Evolutionary conservation across 2,797 vertebrate genomes (phyloP).

Genomic region (Halcyon smyrnensis): DNA sequence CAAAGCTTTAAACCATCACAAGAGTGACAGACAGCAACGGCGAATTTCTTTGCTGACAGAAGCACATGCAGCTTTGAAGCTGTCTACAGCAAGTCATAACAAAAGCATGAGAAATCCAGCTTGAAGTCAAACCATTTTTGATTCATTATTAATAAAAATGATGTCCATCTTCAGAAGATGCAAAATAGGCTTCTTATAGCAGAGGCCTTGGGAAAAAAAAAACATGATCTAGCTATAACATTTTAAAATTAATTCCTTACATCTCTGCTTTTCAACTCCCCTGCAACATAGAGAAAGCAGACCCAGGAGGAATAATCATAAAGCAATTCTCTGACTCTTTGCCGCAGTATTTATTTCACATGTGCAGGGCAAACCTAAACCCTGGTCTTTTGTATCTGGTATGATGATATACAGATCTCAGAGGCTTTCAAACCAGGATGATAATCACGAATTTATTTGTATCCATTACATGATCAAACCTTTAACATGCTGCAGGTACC

Average conservation of each 20-base stretch:
- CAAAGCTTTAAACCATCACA: not conserved
- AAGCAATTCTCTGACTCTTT: not conserved
- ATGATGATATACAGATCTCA: not conserved
- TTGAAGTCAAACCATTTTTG: not conserved
- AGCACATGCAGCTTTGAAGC: not conserved
- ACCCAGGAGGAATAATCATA: not conserved
- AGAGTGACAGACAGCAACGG: not conserved
- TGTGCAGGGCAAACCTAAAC: not conserved
- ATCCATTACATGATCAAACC: not conserved
- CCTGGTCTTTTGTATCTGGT: not conserved
- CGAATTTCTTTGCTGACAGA: conserved; percentile 8
- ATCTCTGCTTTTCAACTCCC: not conserved
- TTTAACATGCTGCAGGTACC: not conserved
- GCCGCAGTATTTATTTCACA: not conserved
- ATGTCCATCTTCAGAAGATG: conserved; percentile 9
- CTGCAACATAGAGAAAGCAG: not conserved
- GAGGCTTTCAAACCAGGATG: not conserved
- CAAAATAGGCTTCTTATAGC: not conserved
- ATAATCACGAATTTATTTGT: not conserved
- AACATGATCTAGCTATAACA: not conserved
- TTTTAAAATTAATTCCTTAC: conserved; percentile 18
- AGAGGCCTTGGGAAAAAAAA: not conserved
- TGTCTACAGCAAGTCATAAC: conserved; percentile 3
- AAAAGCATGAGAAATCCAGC: conserved; percentile 37
- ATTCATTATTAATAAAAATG: conserved; percentile 63